Percentiles rank a stretch among this genome's conserved stretches.
Evolutionary conservation across 2,888 invertebrate genomes (phyloP).

Genomic region (Hypena proboscidalis): DNA sequence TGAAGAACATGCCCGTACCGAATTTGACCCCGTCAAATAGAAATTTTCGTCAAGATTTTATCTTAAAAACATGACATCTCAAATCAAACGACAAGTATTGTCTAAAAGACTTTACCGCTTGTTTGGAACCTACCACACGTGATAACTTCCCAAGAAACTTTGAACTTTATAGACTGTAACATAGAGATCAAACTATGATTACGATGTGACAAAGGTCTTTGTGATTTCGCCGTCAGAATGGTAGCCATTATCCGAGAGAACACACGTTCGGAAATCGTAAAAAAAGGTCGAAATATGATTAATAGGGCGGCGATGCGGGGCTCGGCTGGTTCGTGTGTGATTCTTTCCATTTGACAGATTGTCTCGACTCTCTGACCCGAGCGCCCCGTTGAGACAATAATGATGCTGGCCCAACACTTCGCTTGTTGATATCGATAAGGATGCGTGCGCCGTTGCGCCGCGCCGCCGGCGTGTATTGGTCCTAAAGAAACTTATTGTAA

Average conservation of each 20-base stretch:
- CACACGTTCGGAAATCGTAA: conserved; percentile 79
- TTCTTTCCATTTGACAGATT: conserved; percentile 84
- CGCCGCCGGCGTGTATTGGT: too few relatives aligned
- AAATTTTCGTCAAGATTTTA: conserved; percentile 80
- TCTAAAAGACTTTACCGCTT: conserved; percentile 67
- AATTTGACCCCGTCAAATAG: conserved; percentile 77
- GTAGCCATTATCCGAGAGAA: conserved; percentile 81
- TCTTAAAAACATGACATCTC: conserved; percentile 77
- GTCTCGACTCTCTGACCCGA: conserved; percentile 82
- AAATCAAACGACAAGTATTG: conserved; percentile 81
- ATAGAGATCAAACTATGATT: conserved; percentile 34
- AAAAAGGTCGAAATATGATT: conserved; percentile 83
- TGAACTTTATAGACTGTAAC: conserved; percentile 30
- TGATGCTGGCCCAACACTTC: conserved; percentile 65
- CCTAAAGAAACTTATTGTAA: too few relatives aligned
- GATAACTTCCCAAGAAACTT: conserved; percentile 18
- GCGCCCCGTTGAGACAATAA: conserved; percentile 79
- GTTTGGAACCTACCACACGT: conserved; percentile 45
- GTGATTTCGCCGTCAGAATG: conserved; percentile 63
- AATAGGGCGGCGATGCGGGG: conserved; percentile 77
- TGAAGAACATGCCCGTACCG: conserved; percentile 69
- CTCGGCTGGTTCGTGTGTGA: conserved; percentile 73
- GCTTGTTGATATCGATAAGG: conserved; percentile 64
- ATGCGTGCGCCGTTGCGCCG: too few relatives aligned
- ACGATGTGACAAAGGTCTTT: conserved; percentile 37